Conservation (phyloP, 2,888 invertebrate species). For the Acleris literana region DNA sequence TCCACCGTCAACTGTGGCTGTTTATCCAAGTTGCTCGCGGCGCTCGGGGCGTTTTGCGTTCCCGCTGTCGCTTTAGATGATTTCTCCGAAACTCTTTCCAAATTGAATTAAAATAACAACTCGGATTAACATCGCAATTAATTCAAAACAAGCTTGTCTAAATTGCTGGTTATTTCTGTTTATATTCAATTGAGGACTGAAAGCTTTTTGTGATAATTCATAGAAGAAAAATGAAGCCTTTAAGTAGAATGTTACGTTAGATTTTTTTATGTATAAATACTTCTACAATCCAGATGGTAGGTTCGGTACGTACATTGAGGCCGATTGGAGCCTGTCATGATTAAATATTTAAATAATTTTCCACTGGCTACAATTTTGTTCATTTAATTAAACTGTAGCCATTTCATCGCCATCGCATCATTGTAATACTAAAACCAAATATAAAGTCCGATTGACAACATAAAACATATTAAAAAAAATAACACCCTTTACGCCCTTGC, state of each 20-base stretch:
- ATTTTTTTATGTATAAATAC: no score
- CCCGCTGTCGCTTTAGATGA: conserved; percentile 5
- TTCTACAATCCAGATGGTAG: no score
- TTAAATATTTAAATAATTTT: no score
- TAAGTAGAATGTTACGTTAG: no score
- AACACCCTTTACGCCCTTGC: background rate
- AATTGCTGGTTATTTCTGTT: conserved; percentile 4
- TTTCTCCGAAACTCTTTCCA: conserved; percentile 4
- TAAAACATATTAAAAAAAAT: background rate
- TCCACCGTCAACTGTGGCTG: conserved; percentile 6
- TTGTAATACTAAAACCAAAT: background rate
- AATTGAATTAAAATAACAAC: conserved; percentile 34
- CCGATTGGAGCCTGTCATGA: no score
- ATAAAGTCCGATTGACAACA: background rate
- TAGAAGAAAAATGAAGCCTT: background rate
- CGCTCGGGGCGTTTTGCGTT: conserved; percentile 19
- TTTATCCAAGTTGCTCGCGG: conserved; percentile 18
- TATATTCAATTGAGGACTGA: background rate
- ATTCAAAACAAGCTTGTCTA: conserved; percentile 27
- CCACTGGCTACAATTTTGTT: no score
- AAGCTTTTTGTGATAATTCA: background rate
- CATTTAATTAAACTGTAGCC: no score
- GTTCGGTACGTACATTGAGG: no score
- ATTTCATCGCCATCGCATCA: no score
- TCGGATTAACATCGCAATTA: conserved; percentile 29